A percentile compares a stretch with the other conserved stretches of the same genome.
phyloP scores from a whole-genome alignment of 2,888 invertebrate genomes.

The Odontocerum albicorne region DNA sequence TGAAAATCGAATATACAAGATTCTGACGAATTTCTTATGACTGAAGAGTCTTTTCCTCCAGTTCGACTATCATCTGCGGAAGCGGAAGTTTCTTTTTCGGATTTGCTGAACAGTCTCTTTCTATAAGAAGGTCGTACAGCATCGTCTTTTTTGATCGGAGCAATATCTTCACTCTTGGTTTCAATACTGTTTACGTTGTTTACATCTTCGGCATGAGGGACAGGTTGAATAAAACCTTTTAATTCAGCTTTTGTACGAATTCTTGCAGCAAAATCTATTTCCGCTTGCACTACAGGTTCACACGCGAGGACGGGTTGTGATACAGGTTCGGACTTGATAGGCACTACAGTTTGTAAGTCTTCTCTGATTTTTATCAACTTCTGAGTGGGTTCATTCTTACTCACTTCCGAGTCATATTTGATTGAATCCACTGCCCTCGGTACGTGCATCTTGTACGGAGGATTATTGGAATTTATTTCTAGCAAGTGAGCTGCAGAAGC shows the following conservation, averaged over 20 bases:
- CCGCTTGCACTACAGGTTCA: slow-evolving; percentile 40
- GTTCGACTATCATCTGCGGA: slow-evolving; percentile 38
- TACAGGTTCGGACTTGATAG: slow-evolving; percentile 40
- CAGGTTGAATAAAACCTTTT: slow-evolving; percentile 56
- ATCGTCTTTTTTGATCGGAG: slow-evolving; percentile 39
- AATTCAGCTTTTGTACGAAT: slow-evolving; percentile 87
- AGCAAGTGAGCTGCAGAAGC: slow-evolving; percentile 8
- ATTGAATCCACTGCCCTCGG: slow-evolving; percentile 71
- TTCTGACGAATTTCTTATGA: slow-evolving; percentile 61
- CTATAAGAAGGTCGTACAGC: slow-evolving; percentile 41
- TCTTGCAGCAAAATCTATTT: slow-evolving; percentile 65
- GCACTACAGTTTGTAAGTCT: slow-evolving; percentile 25
- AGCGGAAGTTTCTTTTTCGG: slow-evolving; percentile 50
- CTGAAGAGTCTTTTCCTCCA: slow-evolving; percentile 45
- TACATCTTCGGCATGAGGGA: slow-evolving; percentile 36
- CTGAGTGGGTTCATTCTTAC: too few species aligned
- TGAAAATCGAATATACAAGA: slow-evolving; percentile 67
- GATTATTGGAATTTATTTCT: slow-evolving; percentile 12
- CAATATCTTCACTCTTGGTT: slow-evolving; percentile 47
- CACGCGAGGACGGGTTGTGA: background rate
- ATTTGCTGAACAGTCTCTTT: slow-evolving; percentile 61
- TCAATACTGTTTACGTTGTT: slow-evolving; percentile 47
- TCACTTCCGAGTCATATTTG: slow-evolving; percentile 55
- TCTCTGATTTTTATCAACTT: slow-evolving; percentile 40
- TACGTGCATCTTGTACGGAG: slow-evolving; percentile 62